Percentiles rank a stretch among this genome's conserved stretches.
These are phyloP conservation scores for Oxyruncus cristatus DNA, from an alignment of 2,113 vertebrate genomes.

Conservation along the genomic window DNA sequence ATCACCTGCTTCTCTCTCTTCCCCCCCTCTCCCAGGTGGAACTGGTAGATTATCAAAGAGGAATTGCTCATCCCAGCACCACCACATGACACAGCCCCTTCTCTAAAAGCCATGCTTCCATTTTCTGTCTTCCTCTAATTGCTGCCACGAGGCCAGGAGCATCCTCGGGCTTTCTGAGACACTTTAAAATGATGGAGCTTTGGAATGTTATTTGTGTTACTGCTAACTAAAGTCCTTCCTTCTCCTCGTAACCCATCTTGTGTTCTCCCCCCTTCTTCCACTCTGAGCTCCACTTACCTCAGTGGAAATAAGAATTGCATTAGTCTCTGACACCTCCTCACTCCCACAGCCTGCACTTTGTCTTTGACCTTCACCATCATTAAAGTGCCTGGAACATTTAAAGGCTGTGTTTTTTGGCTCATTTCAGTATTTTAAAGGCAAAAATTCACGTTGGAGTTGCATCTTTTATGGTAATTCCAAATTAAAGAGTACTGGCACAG, in stretches of 20 bases:
- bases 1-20: background rate
- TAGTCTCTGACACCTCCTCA: background rate
- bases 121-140: background rate
- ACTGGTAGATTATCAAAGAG: background rate
- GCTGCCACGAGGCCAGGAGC: background rate
- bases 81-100: background rate
- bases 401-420: slow-evolving; percentile 20
- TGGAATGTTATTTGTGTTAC: background rate
- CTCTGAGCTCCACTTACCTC: background rate
- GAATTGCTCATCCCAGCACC: background rate
- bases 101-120: background rate
- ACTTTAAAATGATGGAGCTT: background rate
- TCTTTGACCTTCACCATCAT: background rate
- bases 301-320: background rate
- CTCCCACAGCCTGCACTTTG: background rate
- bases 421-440: slow-evolving; percentile 3
- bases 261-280: background rate
- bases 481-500: background rate
- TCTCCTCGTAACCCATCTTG: background rate
- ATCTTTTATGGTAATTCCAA: slow-evolving; percentile 15
- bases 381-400: background rate
- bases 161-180: background rate
- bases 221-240: background rate
- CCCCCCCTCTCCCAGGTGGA: background rate
- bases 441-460: slow-evolving; percentile 5